Percentiles rank a stretch among this genome's conserved stretches.
phyloP scores from a whole-genome alignment of 2,113 vertebrate species.

The Dipodomys merriami region DNA sequence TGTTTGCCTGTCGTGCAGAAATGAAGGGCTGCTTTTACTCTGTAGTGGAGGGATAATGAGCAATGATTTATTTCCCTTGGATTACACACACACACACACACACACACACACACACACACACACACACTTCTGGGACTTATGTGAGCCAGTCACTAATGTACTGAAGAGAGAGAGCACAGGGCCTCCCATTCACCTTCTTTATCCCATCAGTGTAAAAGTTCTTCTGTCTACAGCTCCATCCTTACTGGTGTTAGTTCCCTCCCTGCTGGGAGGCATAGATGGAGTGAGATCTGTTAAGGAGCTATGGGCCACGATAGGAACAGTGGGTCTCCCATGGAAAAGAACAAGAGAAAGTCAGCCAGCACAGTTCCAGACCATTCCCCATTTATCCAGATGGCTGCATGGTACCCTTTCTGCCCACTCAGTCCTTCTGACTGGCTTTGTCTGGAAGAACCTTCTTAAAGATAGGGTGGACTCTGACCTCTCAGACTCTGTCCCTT shows the following conservation, averaged over 20 bases:
- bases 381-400: background rate
- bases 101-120: constrained; percentile 53
- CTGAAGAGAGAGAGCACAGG: constrained; percentile 68
- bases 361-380: background rate
- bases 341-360: background rate
- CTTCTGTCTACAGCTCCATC: background rate
- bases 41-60: constrained; percentile 84
- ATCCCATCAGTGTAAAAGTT: background rate
- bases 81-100: constrained; percentile 72
- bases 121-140: constrained; percentile 62
- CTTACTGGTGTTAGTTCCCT: background rate
- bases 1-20: constrained; percentile 81
- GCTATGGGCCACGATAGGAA: background rate
- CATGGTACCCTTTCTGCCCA: background rate
- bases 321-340: background rate
- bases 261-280: background rate
- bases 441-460: background rate
- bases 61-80: constrained; percentile 87
- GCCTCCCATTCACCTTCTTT: constrained; percentile 66
- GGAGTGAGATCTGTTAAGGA: background rate
- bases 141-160: constrained; percentile 76
- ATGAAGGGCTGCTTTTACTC: constrained; percentile 84
- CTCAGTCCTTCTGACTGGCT: background rate
- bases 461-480: background rate
- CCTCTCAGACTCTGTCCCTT: background rate